phyloP scores from a whole-genome alignment of 2,888 invertebrate genomes.

The Smittia aterrima region DNA sequence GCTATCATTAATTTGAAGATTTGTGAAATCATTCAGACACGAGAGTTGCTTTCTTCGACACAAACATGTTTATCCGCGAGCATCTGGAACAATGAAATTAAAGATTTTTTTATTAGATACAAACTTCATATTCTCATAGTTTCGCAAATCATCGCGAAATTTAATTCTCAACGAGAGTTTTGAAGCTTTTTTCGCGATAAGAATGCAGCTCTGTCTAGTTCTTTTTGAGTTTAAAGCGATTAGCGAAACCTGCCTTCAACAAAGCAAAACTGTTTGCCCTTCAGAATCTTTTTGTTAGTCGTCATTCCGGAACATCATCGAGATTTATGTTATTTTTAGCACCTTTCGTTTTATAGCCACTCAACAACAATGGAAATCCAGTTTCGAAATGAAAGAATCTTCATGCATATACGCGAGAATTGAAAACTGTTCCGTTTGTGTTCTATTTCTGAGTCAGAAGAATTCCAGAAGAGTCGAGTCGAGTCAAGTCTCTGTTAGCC shows the following conservation, averaged over 20 bases:
- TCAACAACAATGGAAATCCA: background rate
- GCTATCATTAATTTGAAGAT: slow-evolving; percentile 29
- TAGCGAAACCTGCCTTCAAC: no score
- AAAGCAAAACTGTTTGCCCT: background rate
- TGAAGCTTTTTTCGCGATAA: no score
- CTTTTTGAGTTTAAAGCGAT: no score
- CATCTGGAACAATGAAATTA: slow-evolving; percentile 17
- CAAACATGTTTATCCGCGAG: background rate
- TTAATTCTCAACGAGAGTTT: no score
- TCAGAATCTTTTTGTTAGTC: background rate
- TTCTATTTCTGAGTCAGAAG: slow-evolving; percentile 4
- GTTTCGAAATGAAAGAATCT: background rate
- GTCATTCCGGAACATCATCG: background rate
- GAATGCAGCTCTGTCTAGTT: no score
- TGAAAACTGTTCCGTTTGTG: slow-evolving; percentile 23
- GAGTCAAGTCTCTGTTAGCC: no score
- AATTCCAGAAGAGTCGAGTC: no score
- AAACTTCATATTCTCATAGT: background rate
- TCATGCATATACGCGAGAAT: background rate
- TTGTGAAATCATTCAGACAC: slow-evolving; percentile 29
- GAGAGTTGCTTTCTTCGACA: background rate
- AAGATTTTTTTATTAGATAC: background rate
- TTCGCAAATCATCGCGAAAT: no score
- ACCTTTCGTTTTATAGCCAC: background rate
- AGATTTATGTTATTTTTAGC: background rate